Evolutionary conservation across 1,140 invertebrate species (phyloP), one percentile per base, ranked within the genome.

Genomic region (Lasaia peninsularis): DNA sequence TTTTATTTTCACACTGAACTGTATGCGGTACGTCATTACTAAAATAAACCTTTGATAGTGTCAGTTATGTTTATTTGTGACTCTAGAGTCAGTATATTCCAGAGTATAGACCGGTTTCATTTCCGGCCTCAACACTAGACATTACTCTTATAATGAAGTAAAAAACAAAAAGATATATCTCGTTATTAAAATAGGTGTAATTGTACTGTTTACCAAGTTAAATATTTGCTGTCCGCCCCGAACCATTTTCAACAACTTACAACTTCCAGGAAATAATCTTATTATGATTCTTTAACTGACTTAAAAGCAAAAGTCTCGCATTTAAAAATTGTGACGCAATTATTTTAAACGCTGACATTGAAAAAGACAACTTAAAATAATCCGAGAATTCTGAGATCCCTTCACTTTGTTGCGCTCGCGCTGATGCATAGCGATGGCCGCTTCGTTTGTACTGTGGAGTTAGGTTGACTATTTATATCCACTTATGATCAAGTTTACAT

Each of bases 291-390:
- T 82, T 80, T 83, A 85, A 75, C 68, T 64, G 78, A 81, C 69
- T 81, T 86, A 81, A 81, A 87, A 80, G 80, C 80, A 80, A 81
- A 82, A 82, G 80, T 61, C 70, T 82, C 78, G 78, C 82, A 76
- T 83, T 86, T 86, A 75, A 84, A 88, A 88, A 85, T 82, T 86
- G 83, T 88, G 86, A 88, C 85, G 86, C 83, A 88, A 88, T 88
- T 88, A 88, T 88, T 88, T 88, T 88, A 88, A 88, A 86, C 72
- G 82, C 74, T 83, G 86, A 88, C 86, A 88, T 88, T 88, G 86
- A 88, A 88, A 88, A 83, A 78, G 82, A 86, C 83, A 86, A 84
- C 74, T 81, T 84, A 76, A 86, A 88, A 86, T 86, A 86, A 86
- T 88, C 80, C 78, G 74, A 85, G 81, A 85, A 85, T 83, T 81